Evolutionary conservation across 2,797 vertebrate species (phyloP).

Genomic region (Protonibea diacanthus): DNA sequence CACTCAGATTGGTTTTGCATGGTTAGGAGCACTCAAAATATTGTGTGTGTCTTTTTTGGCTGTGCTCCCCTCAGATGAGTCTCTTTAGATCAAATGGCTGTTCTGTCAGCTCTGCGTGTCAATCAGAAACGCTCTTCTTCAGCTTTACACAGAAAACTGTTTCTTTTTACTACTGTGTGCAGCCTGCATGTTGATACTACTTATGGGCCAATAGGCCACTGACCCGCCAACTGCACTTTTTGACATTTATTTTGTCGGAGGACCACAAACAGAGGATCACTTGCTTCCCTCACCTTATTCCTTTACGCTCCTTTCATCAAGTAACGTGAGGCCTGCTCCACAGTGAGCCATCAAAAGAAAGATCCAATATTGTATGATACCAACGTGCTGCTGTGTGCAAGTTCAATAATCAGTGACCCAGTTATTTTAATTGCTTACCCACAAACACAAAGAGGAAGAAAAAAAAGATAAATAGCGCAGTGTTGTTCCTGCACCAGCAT

Average conservation of each 20-base stretch:
- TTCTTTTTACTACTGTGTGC: slow-evolving; percentile 5
- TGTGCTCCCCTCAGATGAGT: slow-evolving; percentile 23
- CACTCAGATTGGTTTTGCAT: slow-evolving; percentile 52
- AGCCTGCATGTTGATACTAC: slow-evolving; percentile 28
- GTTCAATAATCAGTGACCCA: slow-evolving; percentile 85
- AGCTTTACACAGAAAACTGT: slow-evolving; percentile 32
- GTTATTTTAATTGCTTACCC: slow-evolving; percentile 88
- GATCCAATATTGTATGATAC: slow-evolving; percentile 74
- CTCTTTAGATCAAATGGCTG: slow-evolving; percentile 48
- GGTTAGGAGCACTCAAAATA: slow-evolving; percentile 45
- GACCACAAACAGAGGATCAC: slow-evolving; percentile 60
- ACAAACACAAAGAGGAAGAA: slow-evolving; percentile 79
- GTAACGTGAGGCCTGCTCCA: slow-evolving; percentile 52
- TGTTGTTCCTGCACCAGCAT: slow-evolving; percentile 78
- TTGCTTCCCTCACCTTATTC: slow-evolving; percentile 59
- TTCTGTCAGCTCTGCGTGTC: slow-evolving; percentile 44
- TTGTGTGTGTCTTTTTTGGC: slow-evolving; percentile 13
- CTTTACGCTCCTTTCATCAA: slow-evolving; percentile 51
- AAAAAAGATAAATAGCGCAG: slow-evolving; percentile 80
- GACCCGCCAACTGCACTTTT: slow-evolving; percentile 45
- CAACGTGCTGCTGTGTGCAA: slow-evolving; percentile 66
- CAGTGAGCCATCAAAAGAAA: slow-evolving; percentile 66
- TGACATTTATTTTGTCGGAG: slow-evolving; percentile 51
- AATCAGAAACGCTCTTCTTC: slow-evolving; percentile 37
- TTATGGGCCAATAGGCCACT: slow-evolving; percentile 43